A percentile compares a stretch with the other conserved stretches of the same genome.
phyloP scores from a whole-genome alignment of 1,140 invertebrate species.

The Aphaenogaster rudis region DNA sequence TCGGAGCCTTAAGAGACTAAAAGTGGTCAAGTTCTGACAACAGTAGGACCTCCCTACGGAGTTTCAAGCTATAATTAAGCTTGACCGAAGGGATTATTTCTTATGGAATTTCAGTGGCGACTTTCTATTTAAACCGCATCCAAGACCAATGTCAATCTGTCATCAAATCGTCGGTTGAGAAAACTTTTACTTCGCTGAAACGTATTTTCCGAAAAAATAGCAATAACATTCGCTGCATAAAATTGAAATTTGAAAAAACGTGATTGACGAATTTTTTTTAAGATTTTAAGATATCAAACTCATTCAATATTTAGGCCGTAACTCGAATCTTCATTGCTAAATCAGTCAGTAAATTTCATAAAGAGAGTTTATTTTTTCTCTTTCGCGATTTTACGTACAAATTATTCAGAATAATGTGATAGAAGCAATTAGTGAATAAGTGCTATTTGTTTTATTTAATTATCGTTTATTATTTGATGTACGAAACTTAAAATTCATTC shows the following conservation, averaged over 20 bases:
- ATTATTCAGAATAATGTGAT: neutral
- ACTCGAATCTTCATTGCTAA: neutral
- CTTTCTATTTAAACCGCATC: slow-evolving; percentile 6
- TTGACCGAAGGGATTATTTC: slow-evolving; percentile 72
- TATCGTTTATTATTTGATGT: neutral
- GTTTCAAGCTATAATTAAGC: slow-evolving; percentile 79
- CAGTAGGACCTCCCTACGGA: slow-evolving; percentile 65
- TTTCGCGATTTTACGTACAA: neutral
- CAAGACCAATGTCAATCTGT: slow-evolving; percentile 37
- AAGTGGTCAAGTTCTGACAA: slow-evolving; percentile 74
- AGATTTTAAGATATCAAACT: neutral
- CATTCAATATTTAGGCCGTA: neutral
- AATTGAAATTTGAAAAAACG: neutral
- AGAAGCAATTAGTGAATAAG: neutral
- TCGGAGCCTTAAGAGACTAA: slow-evolving; percentile 24
- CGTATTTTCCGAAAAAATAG: neutral
- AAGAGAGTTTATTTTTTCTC: neutral
- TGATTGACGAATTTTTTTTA: neutral
- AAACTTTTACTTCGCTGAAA: neutral
- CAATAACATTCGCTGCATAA: neutral
- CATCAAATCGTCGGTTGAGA: neutral
- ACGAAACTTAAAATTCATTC: slow-evolving; percentile 5
- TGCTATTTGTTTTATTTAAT: slow-evolving; percentile 14
- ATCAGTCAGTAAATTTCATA: neutral
- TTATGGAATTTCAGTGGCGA: neutral